Base-by-base conservation (phyloP, 1,140 invertebrate genomes). In the Drosophila kikkawai region DNA sequence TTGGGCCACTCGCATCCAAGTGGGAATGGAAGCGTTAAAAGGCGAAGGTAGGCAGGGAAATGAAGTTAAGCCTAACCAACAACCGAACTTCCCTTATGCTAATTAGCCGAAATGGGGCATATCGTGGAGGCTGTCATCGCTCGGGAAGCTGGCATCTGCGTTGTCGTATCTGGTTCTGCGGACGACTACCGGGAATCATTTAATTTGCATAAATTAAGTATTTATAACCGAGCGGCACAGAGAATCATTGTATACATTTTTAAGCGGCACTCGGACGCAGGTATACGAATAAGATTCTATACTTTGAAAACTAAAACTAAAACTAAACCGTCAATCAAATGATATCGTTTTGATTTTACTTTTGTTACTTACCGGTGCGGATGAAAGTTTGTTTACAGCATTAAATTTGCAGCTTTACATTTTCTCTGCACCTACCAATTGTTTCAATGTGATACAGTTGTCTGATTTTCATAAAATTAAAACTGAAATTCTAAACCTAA, bases 161-260 rank as follows among this genome's bases (percentile, higher is more conserved):
- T 56, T 11, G 53, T 22, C 7, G 36, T 39, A 39, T 39, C 19
- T 39, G 19, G 19, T 56, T 56, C 36, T 56, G 36, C 19, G 7
- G 19, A 26, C 53, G 36, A 56, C 53, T n/a, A 39, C 36, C 19
- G 53, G 19, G 36, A 56, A 56, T 56, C 53, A 56, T 56, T 56
- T 55, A 55, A 55, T 55, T 55, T 55, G 36, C 53, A 55, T 55
- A 56, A 39, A 39, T 56, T 56, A 56, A 26, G 36, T 39, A 56
- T 56, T 56, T 56, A 56, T 39, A 26, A 56, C 19, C 13, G 13
- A 39, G 36, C 4, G 13, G 8, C 29, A 5, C 13, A 6, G 7
- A 15, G n/a, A 56, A 39, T 26, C 19, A 56, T 56, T 39, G 53
- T 13, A 39, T 26, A 22, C 12, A 55, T 55, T 55, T 55, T 55